Conservation (phyloP, 2,797 vertebrate species). For the Sebastes melanostomus region DNA sequence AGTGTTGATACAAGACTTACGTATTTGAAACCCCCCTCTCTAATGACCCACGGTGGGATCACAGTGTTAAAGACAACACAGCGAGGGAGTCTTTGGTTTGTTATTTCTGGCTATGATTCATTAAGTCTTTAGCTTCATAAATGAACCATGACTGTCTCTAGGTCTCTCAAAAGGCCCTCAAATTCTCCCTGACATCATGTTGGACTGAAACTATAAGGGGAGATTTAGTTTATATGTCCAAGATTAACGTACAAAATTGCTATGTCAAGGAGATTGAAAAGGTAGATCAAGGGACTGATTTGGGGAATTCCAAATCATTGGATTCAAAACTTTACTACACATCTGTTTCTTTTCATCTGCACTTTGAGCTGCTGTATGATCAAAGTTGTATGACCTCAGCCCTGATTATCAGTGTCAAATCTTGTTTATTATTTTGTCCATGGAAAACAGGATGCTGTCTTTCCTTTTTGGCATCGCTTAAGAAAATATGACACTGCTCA, state of each 20-base stretch:
- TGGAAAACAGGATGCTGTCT: neutral
- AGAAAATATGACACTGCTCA: neutral
- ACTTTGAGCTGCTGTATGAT: neutral
- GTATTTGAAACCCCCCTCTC: constrained; percentile 20
- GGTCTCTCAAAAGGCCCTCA: constrained; percentile 26
- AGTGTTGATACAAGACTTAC: constrained; percentile 50
- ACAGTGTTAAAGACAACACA: constrained; percentile 59
- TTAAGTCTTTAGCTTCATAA: constrained; percentile 48
- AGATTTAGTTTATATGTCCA: constrained; percentile 22
- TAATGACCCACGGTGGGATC: constrained; percentile 59
- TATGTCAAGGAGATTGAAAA: neutral
- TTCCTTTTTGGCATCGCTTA: neutral
- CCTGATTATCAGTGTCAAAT: neutral
- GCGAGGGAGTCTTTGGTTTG: constrained; percentile 59
- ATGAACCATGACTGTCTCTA: constrained; percentile 45
- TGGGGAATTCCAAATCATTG: neutral
- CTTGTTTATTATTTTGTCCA: neutral
- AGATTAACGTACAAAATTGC: neutral
- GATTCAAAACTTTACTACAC: neutral
- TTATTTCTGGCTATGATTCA: constrained; percentile 73
- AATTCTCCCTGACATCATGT: constrained; percentile 51
- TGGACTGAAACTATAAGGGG: constrained; percentile 12
- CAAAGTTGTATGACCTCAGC: neutral
- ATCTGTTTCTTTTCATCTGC: neutral
- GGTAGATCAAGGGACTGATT: neutral